A percentile compares a stretch with the other conserved stretches of the same genome.
phyloP scores from a whole-genome alignment of 2,113 vertebrate genomes.

The Sus scrofa region DNA sequence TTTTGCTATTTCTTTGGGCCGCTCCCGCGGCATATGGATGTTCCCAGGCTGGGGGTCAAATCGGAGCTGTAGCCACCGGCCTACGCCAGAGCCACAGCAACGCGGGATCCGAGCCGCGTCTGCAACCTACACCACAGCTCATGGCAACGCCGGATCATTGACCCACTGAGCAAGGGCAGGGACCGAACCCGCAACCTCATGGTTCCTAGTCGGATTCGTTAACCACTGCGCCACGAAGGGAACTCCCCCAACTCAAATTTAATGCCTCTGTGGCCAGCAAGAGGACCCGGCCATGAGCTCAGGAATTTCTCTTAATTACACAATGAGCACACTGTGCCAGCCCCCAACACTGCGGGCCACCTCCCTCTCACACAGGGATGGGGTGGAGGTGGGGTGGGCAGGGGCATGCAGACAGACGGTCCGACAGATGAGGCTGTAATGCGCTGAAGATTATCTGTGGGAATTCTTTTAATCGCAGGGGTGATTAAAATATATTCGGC shows the following conservation, averaged over 20 bases:
- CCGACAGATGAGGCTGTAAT: background rate
- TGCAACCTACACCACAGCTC: no score
- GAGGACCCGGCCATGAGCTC: background rate
- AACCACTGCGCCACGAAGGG: no score
- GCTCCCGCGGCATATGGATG: no score
- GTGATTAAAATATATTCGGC: constrained; percentile 53
- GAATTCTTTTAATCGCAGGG: constrained; percentile 60
- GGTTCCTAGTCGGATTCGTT: no score
- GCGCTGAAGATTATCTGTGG: background rate
- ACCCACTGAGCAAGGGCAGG: no score
- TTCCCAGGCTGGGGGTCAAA: no score
- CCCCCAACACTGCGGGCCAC: background rate
- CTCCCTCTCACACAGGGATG: background rate
- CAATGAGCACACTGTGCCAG: background rate
- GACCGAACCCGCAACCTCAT: no score
- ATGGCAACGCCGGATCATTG: no score
- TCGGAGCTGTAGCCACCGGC: no score
- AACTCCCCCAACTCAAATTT: background rate
- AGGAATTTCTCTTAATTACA: constrained; percentile 34
- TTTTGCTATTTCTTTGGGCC: no score
- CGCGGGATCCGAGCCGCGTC: no score
- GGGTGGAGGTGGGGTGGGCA: background rate
- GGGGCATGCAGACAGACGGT: background rate
- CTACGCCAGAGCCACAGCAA: no score
- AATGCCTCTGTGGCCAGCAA: background rate